Evolutionary conservation across 2,113 vertebrate genomes (phyloP), one percentile per base, ranked within the genome.

Genomic region (Struthio camelus): DNA sequence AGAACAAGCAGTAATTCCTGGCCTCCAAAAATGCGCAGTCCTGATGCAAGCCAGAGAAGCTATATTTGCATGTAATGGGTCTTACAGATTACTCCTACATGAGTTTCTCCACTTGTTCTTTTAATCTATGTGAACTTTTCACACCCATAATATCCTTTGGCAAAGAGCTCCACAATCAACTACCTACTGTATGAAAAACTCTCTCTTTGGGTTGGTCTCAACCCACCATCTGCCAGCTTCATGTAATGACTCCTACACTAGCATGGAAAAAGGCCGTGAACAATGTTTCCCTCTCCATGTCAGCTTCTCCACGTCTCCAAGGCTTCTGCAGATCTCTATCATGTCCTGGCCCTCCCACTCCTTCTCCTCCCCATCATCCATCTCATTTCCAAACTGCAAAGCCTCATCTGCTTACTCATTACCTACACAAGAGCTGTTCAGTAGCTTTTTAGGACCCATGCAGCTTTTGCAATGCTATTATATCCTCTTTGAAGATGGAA

Each of bases 1-100:
- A 89, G n/a, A 14, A 42, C 42, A n/a, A 1, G 1, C 0, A 0
- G 2, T 6, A 58, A 58, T 25, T 6, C 36, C 61, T 1, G 0
- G 34, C 58, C 36, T 89, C 13, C 23, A 46, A 71, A 62, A 34
- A 42, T 30, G 22, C 1, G 0, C 27, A 84, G 20, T 46, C 59
- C 40, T 75, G 44, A 58, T 62, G 24, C 17, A 50, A 38, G 14
- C 3, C 22, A 28, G n/a, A 64, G 30, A 13, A 93, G 19, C 58
- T 81, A 23, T 10, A 15, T 4, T 18, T 78, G 42, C 88, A 54
- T 38, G 58, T 71, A 38, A 28, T 0, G 6, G 5, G n/a, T 78
- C 51, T 28, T 80, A 89, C 10, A 30, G 16, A 53, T 24, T 56
- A 84, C 14, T 67, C 61, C 38, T 42, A 32, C 18, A 25, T n/a